These are phyloP conservation scores for Chloroclysta siterata DNA, from an alignment of 2,888 invertebrate genomes.

Conservation along the genomic window DNA sequence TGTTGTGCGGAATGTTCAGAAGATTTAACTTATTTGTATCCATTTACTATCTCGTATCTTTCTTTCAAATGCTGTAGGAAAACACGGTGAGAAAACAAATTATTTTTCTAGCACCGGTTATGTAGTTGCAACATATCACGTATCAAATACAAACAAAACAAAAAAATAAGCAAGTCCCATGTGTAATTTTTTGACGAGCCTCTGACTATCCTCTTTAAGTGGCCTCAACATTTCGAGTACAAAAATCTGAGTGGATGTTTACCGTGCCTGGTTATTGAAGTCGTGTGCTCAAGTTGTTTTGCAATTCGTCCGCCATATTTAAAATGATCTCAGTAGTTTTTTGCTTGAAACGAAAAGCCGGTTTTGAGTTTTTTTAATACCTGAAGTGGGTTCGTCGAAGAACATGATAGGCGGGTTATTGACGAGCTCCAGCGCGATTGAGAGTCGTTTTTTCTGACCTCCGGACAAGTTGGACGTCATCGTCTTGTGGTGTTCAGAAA, in stretches of 20 bases:
- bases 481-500: constrained; percentile 94
- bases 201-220: too few species aligned
- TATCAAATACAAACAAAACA: too few species aligned
- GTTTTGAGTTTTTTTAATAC: constrained; percentile 56
- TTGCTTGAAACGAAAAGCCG: background rate
- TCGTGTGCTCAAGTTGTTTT: background rate
- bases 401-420: constrained; percentile 99
- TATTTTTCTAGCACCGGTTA: too few species aligned
- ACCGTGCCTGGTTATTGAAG: too few species aligned
- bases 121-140: background rate
- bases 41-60: too few species aligned
- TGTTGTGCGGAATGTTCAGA: too few species aligned
- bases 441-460: constrained; percentile 97
- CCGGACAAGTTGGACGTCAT: constrained; percentile 97
- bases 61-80: too few species aligned
- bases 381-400: constrained; percentile 98
- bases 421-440: constrained; percentile 96
- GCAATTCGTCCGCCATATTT: background rate
- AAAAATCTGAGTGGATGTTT: too few species aligned
- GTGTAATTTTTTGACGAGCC: too few species aligned
- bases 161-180: background rate
- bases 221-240: too few species aligned
- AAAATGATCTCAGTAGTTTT: constrained; percentile 2
- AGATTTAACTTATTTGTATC: too few species aligned
- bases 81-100: too few species aligned